Evolutionary conservation across 2,113 vertebrate species (phyloP).

Genomic region (Dicentrarchus labrax): DNA sequence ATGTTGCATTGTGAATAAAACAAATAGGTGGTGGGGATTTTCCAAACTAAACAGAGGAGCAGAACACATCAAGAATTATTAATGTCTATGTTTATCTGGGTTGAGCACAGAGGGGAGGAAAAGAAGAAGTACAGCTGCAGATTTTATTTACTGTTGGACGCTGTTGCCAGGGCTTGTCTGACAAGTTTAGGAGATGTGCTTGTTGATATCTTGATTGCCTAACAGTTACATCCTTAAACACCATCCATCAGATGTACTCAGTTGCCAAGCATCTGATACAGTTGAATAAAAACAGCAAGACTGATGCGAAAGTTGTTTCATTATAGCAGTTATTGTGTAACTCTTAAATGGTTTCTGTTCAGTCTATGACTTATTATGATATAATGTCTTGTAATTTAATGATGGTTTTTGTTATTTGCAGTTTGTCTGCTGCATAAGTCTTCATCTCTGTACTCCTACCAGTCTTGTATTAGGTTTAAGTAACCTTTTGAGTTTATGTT

Average conservation of each 20-base stretch:
- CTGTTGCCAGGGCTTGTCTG: neutral
- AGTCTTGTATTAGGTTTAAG: neutral
- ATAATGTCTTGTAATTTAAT: neutral
- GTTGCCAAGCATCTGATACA: neutral
- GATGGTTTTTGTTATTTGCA: neutral
- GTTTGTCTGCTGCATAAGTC: neutral
- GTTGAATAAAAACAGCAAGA: neutral
- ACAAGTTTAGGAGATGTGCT: slow-evolving; percentile 5
- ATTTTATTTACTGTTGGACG: neutral
- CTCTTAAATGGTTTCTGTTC: neutral
- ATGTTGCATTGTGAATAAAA: neutral
- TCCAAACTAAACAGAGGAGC: neutral
- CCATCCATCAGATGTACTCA: neutral
- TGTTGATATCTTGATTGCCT: slow-evolving; percentile 7
- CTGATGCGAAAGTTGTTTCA: neutral
- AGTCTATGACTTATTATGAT: neutral
- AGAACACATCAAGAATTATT: neutral
- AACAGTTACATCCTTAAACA: neutral
- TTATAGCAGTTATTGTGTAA: neutral
- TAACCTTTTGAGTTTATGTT: neutral
- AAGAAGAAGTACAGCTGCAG: slow-evolving; percentile 8
- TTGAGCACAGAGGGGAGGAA: neutral
- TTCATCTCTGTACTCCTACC: neutral
- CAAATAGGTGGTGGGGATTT: neutral
- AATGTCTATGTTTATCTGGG: neutral